Conservation (phyloP, 2,888 invertebrate species). For the Automeris io region DNA sequence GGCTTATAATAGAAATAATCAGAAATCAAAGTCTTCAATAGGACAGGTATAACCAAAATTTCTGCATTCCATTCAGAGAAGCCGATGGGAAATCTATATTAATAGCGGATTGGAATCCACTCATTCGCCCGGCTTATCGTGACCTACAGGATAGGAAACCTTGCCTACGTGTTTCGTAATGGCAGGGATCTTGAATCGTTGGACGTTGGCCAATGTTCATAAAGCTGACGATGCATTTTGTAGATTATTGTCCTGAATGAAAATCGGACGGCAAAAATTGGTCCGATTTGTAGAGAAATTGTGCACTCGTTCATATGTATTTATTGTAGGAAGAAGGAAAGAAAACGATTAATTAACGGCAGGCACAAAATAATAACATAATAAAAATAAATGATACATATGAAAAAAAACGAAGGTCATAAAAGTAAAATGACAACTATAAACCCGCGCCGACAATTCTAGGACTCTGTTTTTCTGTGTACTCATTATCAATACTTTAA, state of each 20-base stretch:
- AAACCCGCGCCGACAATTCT: too few relatives aligned
- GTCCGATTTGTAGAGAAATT: neutral
- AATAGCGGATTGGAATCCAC: slow-evolving; percentile 40
- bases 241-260: slow-evolving; percentile 46
- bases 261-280: slow-evolving; percentile 13
- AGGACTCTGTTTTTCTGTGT: too few relatives aligned
- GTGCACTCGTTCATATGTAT: neutral
- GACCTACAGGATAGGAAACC: slow-evolving; percentile 15
- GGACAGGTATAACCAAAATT: slow-evolving; percentile 27
- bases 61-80: slow-evolving; percentile 36
- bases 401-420: too few relatives aligned
- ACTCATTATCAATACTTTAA: too few relatives aligned
- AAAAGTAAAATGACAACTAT: too few relatives aligned
- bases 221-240: slow-evolving; percentile 47
- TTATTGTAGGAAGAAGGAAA: too few relatives aligned
- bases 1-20: neutral
- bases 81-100: slow-evolving; percentile 46
- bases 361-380: too few relatives aligned
- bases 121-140: slow-evolving; percentile 20
- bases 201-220: slow-evolving; percentile 26
- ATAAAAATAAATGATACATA: too few relatives aligned
- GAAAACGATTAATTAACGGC: too few relatives aligned
- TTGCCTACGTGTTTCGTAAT: slow-evolving; percentile 1
- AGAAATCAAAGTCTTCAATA: slow-evolving; percentile 1
- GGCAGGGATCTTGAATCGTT: slow-evolving; percentile 17